A percentile compares a stretch with the other conserved stretches of the same genome.
Conservation (phyloP, 2,888 invertebrate genomes). For the Prostheceraeus crozeri region DNA sequence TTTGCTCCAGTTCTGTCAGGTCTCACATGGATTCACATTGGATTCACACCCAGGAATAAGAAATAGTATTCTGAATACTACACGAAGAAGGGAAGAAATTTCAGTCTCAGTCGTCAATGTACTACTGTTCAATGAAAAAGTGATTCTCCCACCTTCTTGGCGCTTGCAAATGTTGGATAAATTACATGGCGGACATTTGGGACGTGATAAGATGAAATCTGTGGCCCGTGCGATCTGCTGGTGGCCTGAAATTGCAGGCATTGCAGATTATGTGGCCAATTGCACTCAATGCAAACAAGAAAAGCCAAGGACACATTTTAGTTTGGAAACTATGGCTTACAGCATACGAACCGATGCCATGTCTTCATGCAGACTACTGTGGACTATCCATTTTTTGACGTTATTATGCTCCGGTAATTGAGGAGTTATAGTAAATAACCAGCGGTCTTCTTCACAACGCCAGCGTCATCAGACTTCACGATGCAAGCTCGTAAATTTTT, state of each 20-base stretch:
- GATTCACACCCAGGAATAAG: slow-evolving; percentile 13
- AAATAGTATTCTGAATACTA: slow-evolving; percentile 20
- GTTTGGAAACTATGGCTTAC: slow-evolving; percentile 9
- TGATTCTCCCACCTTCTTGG: too few species aligned
- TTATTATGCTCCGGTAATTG: background rate
- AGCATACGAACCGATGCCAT: too few species aligned
- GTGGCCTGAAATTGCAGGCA: slow-evolving; percentile 5
- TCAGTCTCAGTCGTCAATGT: too few species aligned
- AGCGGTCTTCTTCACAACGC: slow-evolving; percentile 17
- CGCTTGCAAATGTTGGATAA: background rate
- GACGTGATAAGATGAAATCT: slow-evolving; percentile 15
- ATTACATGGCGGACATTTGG: background rate
- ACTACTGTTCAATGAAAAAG: too few species aligned
- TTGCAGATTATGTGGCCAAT: background rate
- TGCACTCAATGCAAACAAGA: background rate
- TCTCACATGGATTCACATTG: slow-evolving; percentile 6
- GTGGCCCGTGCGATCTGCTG: background rate
- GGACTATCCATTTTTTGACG: too few species aligned
- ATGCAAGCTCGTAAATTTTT: slow-evolving; percentile 24
- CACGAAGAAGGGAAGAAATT: too few species aligned
- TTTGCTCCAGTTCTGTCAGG: slow-evolving; percentile 26
- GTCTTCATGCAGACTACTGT: too few species aligned
- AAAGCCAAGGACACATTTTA: slow-evolving; percentile 11
- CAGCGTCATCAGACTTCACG: slow-evolving; percentile 2
- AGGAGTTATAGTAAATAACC: slow-evolving; percentile 10